Evolutionary conservation across 1,140 invertebrate species (phyloP).

Genomic region (Andricus grossulariae): DNA sequence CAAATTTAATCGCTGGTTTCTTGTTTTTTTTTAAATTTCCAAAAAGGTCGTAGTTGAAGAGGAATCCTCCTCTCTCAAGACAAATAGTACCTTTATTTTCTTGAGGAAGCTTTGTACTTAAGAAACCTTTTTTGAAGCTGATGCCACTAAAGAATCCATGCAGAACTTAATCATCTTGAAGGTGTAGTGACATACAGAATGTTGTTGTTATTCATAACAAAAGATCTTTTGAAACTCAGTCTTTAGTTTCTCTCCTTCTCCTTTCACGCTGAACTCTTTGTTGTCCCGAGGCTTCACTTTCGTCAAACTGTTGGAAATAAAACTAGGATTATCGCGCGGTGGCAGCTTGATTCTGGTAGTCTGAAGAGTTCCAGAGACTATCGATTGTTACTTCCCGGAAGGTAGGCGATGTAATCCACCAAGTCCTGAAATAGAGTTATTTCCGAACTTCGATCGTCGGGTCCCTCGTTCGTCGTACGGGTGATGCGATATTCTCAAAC

Average conservation of each 20-base stretch:
- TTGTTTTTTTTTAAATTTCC: no score
- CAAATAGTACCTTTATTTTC: slow-evolving; percentile 17
- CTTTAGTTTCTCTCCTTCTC: slow-evolving; percentile 22
- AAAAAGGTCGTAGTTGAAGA: neutral
- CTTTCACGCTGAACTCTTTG: slow-evolving; percentile 1
- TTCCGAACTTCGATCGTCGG: slow-evolving; percentile 55
- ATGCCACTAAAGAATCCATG: slow-evolving; percentile 20
- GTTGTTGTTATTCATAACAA: slow-evolving; percentile 22
- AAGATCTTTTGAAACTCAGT: slow-evolving; percentile 27
- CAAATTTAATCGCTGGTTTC: no score
- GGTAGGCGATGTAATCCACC: slow-evolving; percentile 58
- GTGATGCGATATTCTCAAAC: no score
- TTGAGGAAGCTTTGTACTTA: slow-evolving; percentile 11
- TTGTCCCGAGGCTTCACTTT: slow-evolving; percentile 21
- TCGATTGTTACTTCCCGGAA: slow-evolving; percentile 66
- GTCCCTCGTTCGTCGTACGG: no score
- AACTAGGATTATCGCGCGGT: slow-evolving; percentile 24
- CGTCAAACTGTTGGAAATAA: slow-evolving; percentile 27
- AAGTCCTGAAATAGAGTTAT: slow-evolving; percentile 62
- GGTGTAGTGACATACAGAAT: slow-evolving; percentile 21
- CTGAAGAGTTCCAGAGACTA: slow-evolving; percentile 47
- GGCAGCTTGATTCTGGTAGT: slow-evolving; percentile 33
- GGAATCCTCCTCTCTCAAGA: neutral
- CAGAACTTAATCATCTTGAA: slow-evolving; percentile 28
- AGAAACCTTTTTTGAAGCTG: slow-evolving; percentile 16